These are phyloP conservation scores for Cephalopterus ornatus DNA, from an alignment of 2,113 vertebrate genomes.

Conservation along the genomic window DNA sequence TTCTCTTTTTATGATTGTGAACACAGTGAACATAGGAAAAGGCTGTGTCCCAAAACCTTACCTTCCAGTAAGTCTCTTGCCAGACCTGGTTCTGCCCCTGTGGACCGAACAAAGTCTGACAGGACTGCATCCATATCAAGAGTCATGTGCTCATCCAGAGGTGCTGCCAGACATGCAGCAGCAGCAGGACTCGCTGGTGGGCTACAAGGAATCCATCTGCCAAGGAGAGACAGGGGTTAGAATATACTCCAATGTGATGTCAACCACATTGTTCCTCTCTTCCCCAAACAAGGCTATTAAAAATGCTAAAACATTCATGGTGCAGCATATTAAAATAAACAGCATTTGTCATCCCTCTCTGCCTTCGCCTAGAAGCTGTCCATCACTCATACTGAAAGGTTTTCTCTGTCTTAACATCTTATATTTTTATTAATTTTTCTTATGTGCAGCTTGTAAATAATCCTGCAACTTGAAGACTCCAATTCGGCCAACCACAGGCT, in stretches of 20 bases:
- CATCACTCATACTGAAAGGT: not conserved
- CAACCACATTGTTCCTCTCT: not conserved
- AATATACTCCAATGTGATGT: not conserved
- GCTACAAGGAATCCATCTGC: constrained; percentile 92
- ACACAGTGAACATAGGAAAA: not conserved
- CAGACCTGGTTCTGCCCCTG: constrained; percentile 99
- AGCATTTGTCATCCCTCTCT: not conserved
- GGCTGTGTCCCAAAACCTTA: constrained; percentile 50
- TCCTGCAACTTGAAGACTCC: not conserved
- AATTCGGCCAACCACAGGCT: not conserved
- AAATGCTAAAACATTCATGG: not conserved
- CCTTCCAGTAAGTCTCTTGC: constrained; percentile 99
- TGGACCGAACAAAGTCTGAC: constrained; percentile 99
- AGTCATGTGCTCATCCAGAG: constrained; percentile 96
- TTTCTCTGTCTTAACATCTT: not conserved
- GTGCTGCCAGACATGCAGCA: constrained; percentile 87
- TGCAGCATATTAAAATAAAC: not conserved
- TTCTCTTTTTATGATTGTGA: not conserved
- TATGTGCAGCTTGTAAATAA: not conserved
- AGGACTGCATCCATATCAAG: constrained; percentile 99
- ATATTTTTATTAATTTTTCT: not conserved
- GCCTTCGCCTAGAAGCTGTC: not conserved
- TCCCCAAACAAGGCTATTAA: not conserved
- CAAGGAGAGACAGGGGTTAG: not conserved
- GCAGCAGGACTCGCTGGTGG: constrained; percentile 81